Conservation (phyloP, 2,113 vertebrate species). For the Psephotus haematonotus region DNA sequence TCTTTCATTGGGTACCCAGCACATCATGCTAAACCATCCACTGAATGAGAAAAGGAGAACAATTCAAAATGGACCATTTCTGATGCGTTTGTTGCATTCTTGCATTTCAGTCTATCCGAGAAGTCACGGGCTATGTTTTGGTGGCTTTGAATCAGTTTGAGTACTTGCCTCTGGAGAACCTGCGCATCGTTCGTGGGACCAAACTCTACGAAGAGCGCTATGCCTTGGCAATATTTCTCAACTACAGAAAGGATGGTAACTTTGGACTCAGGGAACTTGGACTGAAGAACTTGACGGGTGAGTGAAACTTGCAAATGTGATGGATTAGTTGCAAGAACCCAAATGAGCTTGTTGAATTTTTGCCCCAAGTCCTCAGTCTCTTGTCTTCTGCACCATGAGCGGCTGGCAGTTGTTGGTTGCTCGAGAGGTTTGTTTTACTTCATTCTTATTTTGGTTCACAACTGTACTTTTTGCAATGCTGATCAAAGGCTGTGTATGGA, state of each 20-base stretch:
- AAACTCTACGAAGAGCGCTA: constrained; percentile 95
- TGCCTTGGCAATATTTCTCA: constrained; percentile 92
- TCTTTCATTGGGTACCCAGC: not conserved
- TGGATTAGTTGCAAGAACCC: not conserved
- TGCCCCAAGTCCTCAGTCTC: not conserved
- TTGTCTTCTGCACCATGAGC: not conserved
- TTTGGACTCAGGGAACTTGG: constrained; percentile 93
- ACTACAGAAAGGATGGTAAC: constrained; percentile 93
- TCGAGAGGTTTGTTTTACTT: not conserved
- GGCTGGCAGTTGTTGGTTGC: not conserved
- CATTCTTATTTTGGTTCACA: not conserved
- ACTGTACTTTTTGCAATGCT: not conserved
- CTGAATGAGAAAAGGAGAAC: not conserved
- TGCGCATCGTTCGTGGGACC: constrained; percentile 92
- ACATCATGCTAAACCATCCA: not conserved
- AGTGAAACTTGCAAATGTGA: not conserved
- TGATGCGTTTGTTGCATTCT: not conserved
- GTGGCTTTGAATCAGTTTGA: constrained; percentile 98
- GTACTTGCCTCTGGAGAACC: constrained; percentile 93
- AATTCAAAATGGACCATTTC: not conserved
- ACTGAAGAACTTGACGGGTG: constrained; percentile 93
- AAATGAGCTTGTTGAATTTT: not conserved
- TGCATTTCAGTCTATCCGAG: constrained; percentile 89
- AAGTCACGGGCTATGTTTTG: constrained; percentile 96
- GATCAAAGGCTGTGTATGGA: not conserved